Evolutionary conservation across 2,113 vertebrate genomes (phyloP), one percentile per base, ranked within the genome.

Genomic region (Tringa solitaria): DNA sequence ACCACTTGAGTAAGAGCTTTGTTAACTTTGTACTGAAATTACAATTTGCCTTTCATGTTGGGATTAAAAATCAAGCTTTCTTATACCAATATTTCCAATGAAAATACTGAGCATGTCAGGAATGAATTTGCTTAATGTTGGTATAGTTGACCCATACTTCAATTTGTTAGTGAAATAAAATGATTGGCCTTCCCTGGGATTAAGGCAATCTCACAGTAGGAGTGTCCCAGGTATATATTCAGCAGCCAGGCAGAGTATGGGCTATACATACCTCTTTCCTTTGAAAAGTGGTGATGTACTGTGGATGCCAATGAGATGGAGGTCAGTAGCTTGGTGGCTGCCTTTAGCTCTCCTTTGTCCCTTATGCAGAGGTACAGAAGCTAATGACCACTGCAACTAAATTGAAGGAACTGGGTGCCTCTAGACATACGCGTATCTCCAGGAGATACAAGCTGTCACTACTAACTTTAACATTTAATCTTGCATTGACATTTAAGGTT

Each of bases 401-500:
- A 43, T 2, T 54, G 35, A 60, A 61, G 65, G 9, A 59, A 39
- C 15, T 37, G 21, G 51, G 35, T 87, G 60, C 37, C 28, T 87
- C 46, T 59, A 46, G 83, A 53, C 4, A 2, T 9, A 12, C 21
- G 12, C 33, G 20, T 35, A 50, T 68, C 69, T 92, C 26, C 32
- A 48, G 68, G 46, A 87, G 48, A 37, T 35, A 22, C 6, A 39
- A 67, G 4, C 16, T 75, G 18, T 75, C 48, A 2, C 28, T 63
- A 19, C 56, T 19, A 46, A 67, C 45, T 84, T 43, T 17, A 88
- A 74, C 59, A 61, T 93, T 86, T 74, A 94, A 69, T 67, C 46
- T 87, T 77, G 14, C 12, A 13, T 18, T 96, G 86, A 68, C 30
- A 78, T 89, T 93, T 80, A 84, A 84, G 60, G 43, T n/a, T 79